phyloP scores from a whole-genome alignment of 2,888 invertebrate species.

The Glaucopsyche alexis region DNA sequence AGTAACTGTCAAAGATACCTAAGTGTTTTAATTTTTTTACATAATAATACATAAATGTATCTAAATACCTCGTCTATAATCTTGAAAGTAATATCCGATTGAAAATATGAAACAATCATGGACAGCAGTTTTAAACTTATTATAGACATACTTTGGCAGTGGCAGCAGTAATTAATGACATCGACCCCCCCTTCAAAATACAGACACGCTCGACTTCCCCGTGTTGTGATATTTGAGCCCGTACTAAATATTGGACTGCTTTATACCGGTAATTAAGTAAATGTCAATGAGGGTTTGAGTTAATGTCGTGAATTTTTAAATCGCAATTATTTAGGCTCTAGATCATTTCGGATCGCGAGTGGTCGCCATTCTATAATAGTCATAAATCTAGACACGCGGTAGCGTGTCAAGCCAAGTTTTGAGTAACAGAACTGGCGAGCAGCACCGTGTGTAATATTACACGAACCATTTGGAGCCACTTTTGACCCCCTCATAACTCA shows the following conservation, averaged over 20 bases:
- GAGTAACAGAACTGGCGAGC: no score
- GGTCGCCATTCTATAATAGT: no score
- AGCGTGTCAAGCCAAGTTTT: no score
- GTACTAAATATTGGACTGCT: constrained; percentile 35
- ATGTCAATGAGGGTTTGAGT: constrained; percentile 6
- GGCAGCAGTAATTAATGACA: constrained; percentile 72
- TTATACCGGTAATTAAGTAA: constrained; percentile 11
- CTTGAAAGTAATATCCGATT: neutral
- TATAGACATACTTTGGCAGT: constrained; percentile 44
- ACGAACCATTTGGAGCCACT: no score
- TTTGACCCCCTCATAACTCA: no score
- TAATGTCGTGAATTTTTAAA: neutral
- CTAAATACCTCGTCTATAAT: neutral
- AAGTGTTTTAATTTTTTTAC: no score
- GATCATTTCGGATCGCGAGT: constrained; percentile 15
- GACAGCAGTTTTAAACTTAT: constrained; percentile 31
- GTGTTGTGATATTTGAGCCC: constrained; percentile 56
- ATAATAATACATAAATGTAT: no score
- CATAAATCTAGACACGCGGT: no score
- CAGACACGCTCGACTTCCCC: constrained; percentile 61
- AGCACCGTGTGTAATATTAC: no score
- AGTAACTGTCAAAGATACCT: no score
- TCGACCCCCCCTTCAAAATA: constrained; percentile 55
- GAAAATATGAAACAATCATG: constrained; percentile 24
- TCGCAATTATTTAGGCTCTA: neutral